These are phyloP conservation scores for Sebastes taczanowskii DNA, from an alignment of 2,797 vertebrate species.

Conservation along the genomic window DNA sequence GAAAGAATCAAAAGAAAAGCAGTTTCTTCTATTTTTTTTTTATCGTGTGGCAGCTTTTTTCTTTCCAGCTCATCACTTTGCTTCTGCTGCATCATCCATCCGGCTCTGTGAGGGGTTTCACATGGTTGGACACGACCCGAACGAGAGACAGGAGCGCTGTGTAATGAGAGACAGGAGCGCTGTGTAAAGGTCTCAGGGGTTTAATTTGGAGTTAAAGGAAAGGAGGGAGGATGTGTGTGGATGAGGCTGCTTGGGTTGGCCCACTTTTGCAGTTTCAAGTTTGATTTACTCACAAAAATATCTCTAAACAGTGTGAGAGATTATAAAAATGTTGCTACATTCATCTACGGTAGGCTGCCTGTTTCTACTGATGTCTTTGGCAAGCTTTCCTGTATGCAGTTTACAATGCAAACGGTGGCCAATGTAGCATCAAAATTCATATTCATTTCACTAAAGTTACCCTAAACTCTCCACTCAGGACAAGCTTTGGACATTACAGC, in stretches of 20 bases:
- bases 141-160: conserved; percentile 13
- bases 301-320: background rate
- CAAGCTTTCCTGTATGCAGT: too few relatives aligned
- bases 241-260: background rate
- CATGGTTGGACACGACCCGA: background rate
- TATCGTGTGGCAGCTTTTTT: conserved; percentile 9
- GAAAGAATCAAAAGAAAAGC: background rate
- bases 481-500: too few relatives aligned
- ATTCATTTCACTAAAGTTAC: too few relatives aligned
- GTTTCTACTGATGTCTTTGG: too few relatives aligned
- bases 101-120: conserved; percentile 14
- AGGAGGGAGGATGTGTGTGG: background rate
- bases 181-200: background rate
- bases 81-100: conserved; percentile 10
- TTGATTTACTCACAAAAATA: background rate
- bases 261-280: background rate
- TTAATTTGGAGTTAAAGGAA: background rate
- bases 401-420: background rate
- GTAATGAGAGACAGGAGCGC: conserved; percentile 12
- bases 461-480: too few relatives aligned
- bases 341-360: too few relatives aligned
- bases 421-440: background rate
- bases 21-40: background rate
- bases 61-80: conserved; percentile 16
- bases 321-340: background rate